phyloP scores from a whole-genome alignment of 1,140 invertebrate genomes.

The Tetragonula clypearis region DNA sequence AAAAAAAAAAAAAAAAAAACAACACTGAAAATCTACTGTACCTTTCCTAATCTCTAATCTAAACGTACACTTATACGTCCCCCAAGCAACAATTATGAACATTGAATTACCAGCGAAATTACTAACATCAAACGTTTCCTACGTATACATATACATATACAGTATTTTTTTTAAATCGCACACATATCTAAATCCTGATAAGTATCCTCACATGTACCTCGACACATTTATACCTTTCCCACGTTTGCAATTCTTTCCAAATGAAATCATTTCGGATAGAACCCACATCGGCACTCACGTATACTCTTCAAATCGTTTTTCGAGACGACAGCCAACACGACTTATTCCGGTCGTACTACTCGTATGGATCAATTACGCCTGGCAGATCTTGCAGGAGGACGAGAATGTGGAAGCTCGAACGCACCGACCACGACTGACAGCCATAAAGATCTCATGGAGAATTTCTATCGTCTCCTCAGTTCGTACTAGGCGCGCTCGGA shows the following conservation, averaged over 20 bases:
- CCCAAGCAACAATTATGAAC: neutral
- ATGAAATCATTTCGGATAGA: constrained; percentile 31
- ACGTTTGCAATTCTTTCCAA: constrained; percentile 23
- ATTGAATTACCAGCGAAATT: neutral
- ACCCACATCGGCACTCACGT: constrained; percentile 54
- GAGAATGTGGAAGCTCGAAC: constrained; percentile 63
- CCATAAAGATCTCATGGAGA: constrained; percentile 73
- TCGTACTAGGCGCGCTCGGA: constrained; percentile 48
- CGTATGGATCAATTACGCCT: neutral
- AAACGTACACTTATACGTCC: neutral
- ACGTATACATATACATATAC: neutral
- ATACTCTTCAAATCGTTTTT: constrained; percentile 19
- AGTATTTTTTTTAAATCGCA: neutral
- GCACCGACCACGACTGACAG: constrained; percentile 74
- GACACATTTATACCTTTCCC: constrained; percentile 11
- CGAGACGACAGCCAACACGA: neutral
- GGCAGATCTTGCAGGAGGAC: constrained; percentile 10
- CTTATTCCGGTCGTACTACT: neutral
- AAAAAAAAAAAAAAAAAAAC: neutral
- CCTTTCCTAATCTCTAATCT: neutral
- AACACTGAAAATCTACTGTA: neutral
- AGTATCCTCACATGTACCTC: constrained; percentile 13
- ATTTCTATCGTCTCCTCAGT: constrained; percentile 60
- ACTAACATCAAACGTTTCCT: neutral
- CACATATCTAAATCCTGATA: constrained; percentile 1